A percentile compares a stretch with the other conserved stretches of the same genome.
Evolutionary conservation across 1,140 invertebrate genomes (phyloP).

Genomic region (Cydia pomonella): DNA sequence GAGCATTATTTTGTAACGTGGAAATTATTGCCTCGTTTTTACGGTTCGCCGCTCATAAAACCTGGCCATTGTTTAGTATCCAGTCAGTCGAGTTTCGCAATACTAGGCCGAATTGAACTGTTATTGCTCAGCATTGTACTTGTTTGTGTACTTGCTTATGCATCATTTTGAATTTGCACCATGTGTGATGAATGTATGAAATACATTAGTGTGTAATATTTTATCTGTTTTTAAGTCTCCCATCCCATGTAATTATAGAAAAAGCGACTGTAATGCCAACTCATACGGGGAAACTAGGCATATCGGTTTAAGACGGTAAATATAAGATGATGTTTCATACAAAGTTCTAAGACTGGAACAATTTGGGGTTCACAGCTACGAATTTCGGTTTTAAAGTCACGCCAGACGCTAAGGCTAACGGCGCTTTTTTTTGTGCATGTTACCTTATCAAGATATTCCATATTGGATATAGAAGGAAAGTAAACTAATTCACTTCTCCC

Average conservation of each 20-base stretch:
- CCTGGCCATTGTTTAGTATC: slow-evolving; percentile 17
- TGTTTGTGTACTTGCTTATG: not conserved
- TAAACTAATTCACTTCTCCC: too few relatives aligned
- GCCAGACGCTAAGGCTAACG: too few relatives aligned
- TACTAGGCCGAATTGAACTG: not conserved
- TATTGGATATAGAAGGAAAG: too few relatives aligned
- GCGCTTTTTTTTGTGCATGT: too few relatives aligned
- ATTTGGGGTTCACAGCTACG: too few relatives aligned
- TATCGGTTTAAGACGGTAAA: too few relatives aligned
- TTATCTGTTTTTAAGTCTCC: not conserved
- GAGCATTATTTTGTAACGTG: slow-evolving; percentile 22
- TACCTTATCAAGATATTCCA: too few relatives aligned
- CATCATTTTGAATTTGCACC: slow-evolving; percentile 9
- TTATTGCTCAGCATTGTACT: slow-evolving; percentile 4
- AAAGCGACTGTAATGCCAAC: too few relatives aligned
- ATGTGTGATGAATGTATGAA: slow-evolving; percentile 30
- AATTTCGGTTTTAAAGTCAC: too few relatives aligned
- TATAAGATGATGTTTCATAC: too few relatives aligned
- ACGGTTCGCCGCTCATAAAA: slow-evolving; percentile 16
- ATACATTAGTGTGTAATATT: slow-evolving; percentile 32
- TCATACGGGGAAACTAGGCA: too few relatives aligned
- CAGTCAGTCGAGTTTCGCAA: slow-evolving; percentile 3
- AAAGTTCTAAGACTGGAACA: too few relatives aligned
- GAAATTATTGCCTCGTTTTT: slow-evolving; percentile 23
- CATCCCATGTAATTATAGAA: not conserved